phyloP scores from a whole-genome alignment of 2,797 vertebrate species.

The Gymnocypris eckloni region DNA sequence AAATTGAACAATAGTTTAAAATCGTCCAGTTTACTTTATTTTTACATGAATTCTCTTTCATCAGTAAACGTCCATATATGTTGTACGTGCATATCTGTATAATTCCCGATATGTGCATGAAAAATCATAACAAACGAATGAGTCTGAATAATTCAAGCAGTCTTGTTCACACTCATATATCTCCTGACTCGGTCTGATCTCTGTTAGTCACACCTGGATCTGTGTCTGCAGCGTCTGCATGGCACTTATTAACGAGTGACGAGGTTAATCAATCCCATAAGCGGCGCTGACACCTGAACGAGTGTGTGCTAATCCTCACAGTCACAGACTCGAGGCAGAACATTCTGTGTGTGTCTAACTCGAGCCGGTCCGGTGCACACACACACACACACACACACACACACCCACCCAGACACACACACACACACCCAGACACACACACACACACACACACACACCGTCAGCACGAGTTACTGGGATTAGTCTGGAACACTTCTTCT shows the following conservation, averaged over 20 bases:
- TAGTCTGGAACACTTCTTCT: too few species aligned
- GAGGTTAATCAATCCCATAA: constrained; percentile 53
- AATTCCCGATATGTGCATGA: neutral
- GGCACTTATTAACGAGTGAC: constrained; percentile 32
- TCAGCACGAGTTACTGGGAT: too few species aligned
- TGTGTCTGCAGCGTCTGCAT: neutral
- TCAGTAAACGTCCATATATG: neutral
- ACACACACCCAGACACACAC: too few species aligned
- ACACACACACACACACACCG: too few species aligned
- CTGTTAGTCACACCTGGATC: constrained; percentile 51
- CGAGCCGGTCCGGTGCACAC: neutral
- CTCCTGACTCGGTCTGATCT: neutral
- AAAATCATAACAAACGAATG: neutral
- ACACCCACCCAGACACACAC: too few species aligned
- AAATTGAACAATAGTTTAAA: neutral
- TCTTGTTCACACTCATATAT: neutral
- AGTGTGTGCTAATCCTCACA: neutral
- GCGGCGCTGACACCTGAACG: constrained; percentile 26
- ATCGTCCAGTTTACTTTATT: neutral
- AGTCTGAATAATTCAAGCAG: neutral
- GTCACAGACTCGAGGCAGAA: neutral
- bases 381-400: too few species aligned
- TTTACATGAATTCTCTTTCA: too few species aligned
- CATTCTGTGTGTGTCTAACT: neutral
- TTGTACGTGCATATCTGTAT: neutral